Evolutionary conservation across 2,888 invertebrate species (phyloP).

Genomic region (Euzophera pinguis): DNA sequence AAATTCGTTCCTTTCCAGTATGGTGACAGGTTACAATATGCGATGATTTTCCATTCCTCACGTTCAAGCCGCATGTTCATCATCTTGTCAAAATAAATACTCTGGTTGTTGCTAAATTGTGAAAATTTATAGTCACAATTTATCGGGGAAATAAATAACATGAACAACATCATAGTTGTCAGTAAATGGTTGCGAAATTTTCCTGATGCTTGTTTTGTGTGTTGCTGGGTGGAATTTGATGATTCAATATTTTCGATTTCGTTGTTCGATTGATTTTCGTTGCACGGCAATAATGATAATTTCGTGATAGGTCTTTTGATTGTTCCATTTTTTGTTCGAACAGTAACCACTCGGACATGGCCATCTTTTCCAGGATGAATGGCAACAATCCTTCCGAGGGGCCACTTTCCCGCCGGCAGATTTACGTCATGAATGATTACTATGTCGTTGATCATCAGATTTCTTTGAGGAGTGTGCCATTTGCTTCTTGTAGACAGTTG

Average conservation of each 20-base stretch:
- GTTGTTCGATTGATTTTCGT: not conserved
- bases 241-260: not conserved
- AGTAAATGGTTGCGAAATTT: not conserved
- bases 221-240: not conserved
- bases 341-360: not conserved
- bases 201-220: not conserved
- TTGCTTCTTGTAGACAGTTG: conserved; percentile 24
- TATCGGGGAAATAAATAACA: not conserved
- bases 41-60: not conserved
- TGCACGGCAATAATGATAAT: conserved; percentile 1
- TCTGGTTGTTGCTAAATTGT: not conserved
- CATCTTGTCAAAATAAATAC: not conserved
- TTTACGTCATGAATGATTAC: conserved; percentile 26
- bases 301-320: not conserved
- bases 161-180: not conserved
- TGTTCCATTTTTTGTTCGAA: conserved; percentile 5
- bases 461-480: conserved; percentile 20
- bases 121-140: not conserved
- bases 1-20: not conserved
- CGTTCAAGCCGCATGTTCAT: not conserved
- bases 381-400: conserved; percentile 21
- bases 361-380: conserved; percentile 25
- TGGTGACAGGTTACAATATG: not conserved
- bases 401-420: conserved; percentile 25
- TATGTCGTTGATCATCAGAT: conserved; percentile 23